Evolutionary conservation across 2,888 invertebrate genomes (phyloP), one percentile per base, ranked within the genome.

Genomic region (Eudasyphora cyanicolor): DNA sequence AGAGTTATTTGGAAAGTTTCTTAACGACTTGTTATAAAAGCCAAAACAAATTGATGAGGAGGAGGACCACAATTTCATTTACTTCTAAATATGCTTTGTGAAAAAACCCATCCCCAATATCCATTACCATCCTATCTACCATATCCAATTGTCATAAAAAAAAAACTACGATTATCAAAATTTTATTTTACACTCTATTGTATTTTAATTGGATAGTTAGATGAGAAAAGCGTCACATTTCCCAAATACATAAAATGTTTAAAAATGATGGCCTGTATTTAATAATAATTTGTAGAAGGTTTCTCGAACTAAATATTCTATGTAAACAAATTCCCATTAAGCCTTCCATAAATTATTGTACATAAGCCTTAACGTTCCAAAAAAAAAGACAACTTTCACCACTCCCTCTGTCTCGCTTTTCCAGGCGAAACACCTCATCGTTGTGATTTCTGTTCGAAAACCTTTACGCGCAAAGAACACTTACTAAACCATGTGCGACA

Each of bases 381-480:
- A 45, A 2, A 12, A 45, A 14, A 45, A 45, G 6, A 45, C 7
- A n/a, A 2, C n/a, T n/a, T 12, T n/a, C 45, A n/a, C n/a, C 45
- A 38, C 38, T 38, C 12, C 38, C 45, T 45, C 45, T 45, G 45
- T 45, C 45, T 45, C 45, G 45, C 93, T 97, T 60, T 54, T 24
- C n/a, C n/a, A 89, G 96, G 94, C 88, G 96, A 97, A 93, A 96
- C 96, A 81, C 96, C 96, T 82, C 96, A 96, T 92, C 94, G 96
- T 87, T 97, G 97, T 93, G 95, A 95, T 92, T 97, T 95, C 93
- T 97, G 97, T 92, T 95, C 96, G 87, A 97, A 97, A 93, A 96
- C 96, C 84, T 97, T 97, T 93, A 97, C 97, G 82, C 94, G 97
- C 86, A 95, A 96, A 91, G 97, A 97, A 91, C 97, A 97, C 91